Evolutionary conservation across 2,888 invertebrate species (phyloP).

Genomic region (Standfussiana lucernea): DNA sequence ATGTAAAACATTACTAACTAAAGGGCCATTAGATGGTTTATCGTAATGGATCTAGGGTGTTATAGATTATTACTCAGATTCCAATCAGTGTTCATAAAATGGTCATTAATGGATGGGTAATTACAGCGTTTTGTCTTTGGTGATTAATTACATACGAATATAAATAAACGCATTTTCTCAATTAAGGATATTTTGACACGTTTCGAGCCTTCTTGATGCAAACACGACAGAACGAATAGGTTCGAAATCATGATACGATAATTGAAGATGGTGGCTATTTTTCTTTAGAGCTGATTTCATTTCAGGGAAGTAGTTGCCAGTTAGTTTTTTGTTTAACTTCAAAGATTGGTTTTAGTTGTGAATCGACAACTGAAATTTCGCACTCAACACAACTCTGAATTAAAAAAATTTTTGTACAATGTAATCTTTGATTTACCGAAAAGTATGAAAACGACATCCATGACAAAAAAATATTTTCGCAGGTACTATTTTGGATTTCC

Average conservation of each 20-base stretch:
- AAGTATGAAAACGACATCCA: too few species aligned
- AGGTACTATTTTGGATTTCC: too few species aligned
- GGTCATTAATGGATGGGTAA: background rate
- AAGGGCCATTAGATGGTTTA: background rate
- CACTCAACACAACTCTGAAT: too few species aligned
- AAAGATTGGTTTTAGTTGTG: too few species aligned
- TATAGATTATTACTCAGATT: background rate
- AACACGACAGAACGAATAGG: background rate
- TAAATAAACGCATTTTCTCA: background rate
- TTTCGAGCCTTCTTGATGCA: background rate
- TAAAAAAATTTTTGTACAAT: too few species aligned
- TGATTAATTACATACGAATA: background rate
- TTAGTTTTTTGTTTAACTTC: too few species aligned
- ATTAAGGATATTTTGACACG: background rate
- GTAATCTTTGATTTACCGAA: too few species aligned
- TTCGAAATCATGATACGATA: background rate
- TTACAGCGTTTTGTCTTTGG: background rate
- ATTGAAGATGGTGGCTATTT: background rate
- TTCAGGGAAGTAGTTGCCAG: too few species aligned
- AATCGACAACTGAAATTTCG: too few species aligned
- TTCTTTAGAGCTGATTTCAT: too few species aligned
- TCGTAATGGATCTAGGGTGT: constrained; percentile 7
- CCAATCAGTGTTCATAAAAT: background rate
- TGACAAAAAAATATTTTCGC: too few species aligned
- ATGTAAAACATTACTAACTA: too few species aligned